Evolutionary conservation across 2,888 invertebrate genomes (phyloP), one percentile per base, ranked within the genome.

Genomic region (Drosophila meridionalis): DNA sequence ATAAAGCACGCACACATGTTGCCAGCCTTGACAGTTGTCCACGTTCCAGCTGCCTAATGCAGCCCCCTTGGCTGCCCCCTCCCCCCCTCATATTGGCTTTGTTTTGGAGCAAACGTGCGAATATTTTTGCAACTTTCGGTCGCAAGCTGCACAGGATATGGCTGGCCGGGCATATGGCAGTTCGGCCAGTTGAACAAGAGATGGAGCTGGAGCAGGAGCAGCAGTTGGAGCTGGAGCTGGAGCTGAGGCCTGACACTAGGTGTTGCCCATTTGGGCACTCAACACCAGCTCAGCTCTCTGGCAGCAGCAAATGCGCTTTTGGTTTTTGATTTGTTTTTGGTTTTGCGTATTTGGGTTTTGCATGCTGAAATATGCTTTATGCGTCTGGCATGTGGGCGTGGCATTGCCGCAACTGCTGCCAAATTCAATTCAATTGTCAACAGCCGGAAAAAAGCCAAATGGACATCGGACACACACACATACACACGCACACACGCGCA

Each of bases 361-460:
- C 83, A 76, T 82, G 73, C 87, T 74, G 79, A 83, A 89, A 87
- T 87, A 80, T 89, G 86, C 88, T 87, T 89, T 84, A 86, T 84
- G 80, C 80, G 55, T 71, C 76, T 78, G 83, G 80, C 80, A 75
- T 86, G 74, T 82, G 79, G 85, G 82, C 78, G 87, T 76, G 76
- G 79, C 80, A 70, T 42, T 53, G 56, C 55, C 42, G 45, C 73
- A 30, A 50, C 56, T 60, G 61, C 82, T 81, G 73, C 83, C 84
- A 88, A 87, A 87, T 90, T 88, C 87, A 87, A 90, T 87, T 86
- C 87, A 90, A 88, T 87, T 87, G 87, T 87, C 87, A 90, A 86
- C 89, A 83, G 82, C 57, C 53, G 43, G 32, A 34, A 52, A 61
- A 76, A 69, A 69, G 52, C 30, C 55, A 73, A 73, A 74, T 63